phyloP scores from a whole-genome alignment of 2,113 vertebrate species.

The Siniperca chuatsi region DNA sequence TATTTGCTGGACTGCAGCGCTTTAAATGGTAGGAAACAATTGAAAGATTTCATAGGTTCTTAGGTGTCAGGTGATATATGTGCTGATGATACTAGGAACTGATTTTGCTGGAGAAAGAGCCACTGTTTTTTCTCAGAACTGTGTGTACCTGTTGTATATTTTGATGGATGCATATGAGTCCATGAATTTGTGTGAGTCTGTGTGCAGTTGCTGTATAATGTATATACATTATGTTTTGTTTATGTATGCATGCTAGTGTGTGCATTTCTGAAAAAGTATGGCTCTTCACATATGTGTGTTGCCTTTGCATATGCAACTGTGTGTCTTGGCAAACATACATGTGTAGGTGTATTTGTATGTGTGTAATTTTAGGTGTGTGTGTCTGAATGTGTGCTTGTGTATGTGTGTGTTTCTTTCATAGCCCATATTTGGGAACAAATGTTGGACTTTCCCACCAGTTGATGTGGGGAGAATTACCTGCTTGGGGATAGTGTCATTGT shows the following conservation, averaged over 20 bases:
- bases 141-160: background rate
- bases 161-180: background rate
- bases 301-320: background rate
- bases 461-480: background rate
- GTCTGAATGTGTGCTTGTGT: background rate
- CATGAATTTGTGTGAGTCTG: background rate
- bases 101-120: background rate
- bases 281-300: background rate
- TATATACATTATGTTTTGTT: background rate
- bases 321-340: background rate
- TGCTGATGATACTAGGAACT: background rate
- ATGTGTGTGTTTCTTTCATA: background rate
- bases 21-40: conserved; percentile 3
- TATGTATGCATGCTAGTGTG: background rate
- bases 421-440: background rate
- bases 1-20: background rate
- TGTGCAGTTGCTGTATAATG: background rate
- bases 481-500: background rate
- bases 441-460: background rate
- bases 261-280: background rate
- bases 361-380: background rate
- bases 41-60: background rate
- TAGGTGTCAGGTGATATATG: background rate
- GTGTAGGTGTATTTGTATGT: background rate
- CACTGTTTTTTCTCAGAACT: background rate